Evolutionary conservation across 2,888 invertebrate genomes (phyloP).

Genomic region (Antheraea yamamai): DNA sequence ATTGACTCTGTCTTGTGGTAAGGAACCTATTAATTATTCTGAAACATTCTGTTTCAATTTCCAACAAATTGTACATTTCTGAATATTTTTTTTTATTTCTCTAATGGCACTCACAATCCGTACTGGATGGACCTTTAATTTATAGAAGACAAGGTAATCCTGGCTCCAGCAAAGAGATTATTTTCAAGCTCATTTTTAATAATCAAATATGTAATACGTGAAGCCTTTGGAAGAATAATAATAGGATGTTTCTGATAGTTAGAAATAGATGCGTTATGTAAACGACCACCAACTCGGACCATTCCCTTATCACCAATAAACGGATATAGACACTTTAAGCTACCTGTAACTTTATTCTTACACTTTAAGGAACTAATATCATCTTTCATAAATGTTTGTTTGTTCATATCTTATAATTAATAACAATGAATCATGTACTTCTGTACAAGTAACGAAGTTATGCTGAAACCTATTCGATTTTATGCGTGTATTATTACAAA

Average conservation of each 20-base stretch:
- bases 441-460: slow-evolving; percentile 8
- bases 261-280: slow-evolving; percentile 6
- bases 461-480: background rate
- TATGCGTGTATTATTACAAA: slow-evolving; percentile 14
- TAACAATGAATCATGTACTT: slow-evolving; percentile 17
- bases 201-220: slow-evolving; percentile 17
- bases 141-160: background rate
- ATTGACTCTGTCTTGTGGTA: slow-evolving; percentile 25
- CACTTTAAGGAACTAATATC: background rate
- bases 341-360: background rate
- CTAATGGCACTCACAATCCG: slow-evolving; percentile 23
- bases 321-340: slow-evolving; percentile 7
- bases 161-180: slow-evolving; percentile 18
- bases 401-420: slow-evolving; percentile 17
- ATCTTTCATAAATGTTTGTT: background rate
- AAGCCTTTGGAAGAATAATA: slow-evolving; percentile 13
- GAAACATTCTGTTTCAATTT: slow-evolving; percentile 22
- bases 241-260: slow-evolving; percentile 13
- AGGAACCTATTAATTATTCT: slow-evolving; percentile 28
- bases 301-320: slow-evolving; percentile 14
- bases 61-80: slow-evolving; percentile 25
- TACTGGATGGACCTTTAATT: background rate
- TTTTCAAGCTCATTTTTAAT: slow-evolving; percentile 24
- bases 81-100: slow-evolving; percentile 24
- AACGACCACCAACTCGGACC: slow-evolving; percentile 11